Conservation (phyloP, 2,797 vertebrate species). For the Octomys mimax region DNA sequence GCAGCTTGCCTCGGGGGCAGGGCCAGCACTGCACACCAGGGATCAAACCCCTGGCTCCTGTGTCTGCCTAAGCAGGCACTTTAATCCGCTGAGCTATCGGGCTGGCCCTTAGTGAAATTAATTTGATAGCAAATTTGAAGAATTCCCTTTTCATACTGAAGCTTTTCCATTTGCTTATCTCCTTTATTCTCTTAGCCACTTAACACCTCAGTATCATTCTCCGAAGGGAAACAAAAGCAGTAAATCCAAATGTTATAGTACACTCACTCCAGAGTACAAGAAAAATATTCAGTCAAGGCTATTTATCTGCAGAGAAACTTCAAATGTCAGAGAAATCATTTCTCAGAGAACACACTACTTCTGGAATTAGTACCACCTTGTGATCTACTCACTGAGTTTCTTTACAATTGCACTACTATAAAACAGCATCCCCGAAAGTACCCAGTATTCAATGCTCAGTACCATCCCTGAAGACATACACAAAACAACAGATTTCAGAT, state of each 20-base stretch:
- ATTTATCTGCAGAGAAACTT: conserved; percentile 42
- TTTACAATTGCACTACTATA: background rate
- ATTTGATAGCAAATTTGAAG: background rate
- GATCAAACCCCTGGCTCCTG: too few relatives aligned
- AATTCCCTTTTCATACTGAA: conserved; percentile 47
- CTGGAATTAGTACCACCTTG: conserved; percentile 17
- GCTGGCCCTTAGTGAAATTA: background rate
- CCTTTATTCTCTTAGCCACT: conserved; percentile 49
- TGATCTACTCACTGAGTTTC: background rate
- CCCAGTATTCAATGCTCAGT: background rate
- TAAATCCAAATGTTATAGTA: background rate
- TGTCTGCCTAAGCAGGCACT: too few relatives aligned
- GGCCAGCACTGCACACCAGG: too few relatives aligned
- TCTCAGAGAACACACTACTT: conserved; percentile 14
- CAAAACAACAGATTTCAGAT: background rate
- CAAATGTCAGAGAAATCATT: conserved; percentile 7
- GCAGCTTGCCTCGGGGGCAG: too few relatives aligned
- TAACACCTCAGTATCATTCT: conserved; percentile 25
- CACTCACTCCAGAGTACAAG: background rate
- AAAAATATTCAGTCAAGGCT: conserved; percentile 16
- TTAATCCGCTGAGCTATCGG: too few relatives aligned
- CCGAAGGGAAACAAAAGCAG: background rate
- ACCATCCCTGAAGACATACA: background rate
- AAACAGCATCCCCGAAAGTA: background rate
- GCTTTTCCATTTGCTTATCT: conserved; percentile 13